Percentiles rank a stretch among this genome's conserved stretches.
Conservation (phyloP, 2,888 invertebrate genomes). For the Meliscaeva auricollis region DNA sequence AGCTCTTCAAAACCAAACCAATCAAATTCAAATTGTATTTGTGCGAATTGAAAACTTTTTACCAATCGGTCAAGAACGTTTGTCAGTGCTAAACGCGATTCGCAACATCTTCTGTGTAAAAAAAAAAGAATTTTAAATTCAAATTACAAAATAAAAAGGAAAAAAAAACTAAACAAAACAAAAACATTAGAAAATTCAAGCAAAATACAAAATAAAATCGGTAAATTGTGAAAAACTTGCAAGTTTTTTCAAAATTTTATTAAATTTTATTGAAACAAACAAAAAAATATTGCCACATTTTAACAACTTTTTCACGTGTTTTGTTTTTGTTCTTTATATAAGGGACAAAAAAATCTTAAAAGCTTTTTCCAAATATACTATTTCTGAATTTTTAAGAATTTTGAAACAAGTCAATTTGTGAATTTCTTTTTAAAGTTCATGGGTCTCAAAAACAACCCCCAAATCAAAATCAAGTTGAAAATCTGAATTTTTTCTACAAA, state of each 20-base stretch:
- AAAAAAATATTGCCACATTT: conserved; percentile 50
- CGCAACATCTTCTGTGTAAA: conserved; percentile 71
- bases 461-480: background rate
- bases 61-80: conserved; percentile 84
- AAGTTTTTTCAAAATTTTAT: conserved; percentile 1
- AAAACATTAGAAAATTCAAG: background rate
- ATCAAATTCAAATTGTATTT: conserved; percentile 78
- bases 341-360: conserved; percentile 4
- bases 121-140: conserved; percentile 50
- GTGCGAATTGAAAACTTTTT: conserved; percentile 80
- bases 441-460: background rate
- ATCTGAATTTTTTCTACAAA: background rate
- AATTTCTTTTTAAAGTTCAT: background rate
- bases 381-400: background rate
- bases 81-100: conserved; percentile 79
- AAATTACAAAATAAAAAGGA: conserved; percentile 15
- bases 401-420: background rate
- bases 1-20: conserved; percentile 53
- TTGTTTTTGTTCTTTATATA: conserved; percentile 41
- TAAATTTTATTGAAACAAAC: conserved; percentile 7
- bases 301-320: conserved; percentile 59
- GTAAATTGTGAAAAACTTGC: conserved; percentile 20
- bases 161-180: background rate
- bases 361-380: background rate
- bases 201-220: background rate